phyloP scores from a whole-genome alignment of 2,888 invertebrate genomes.

The Nipponacmea schrenckii region DNA sequence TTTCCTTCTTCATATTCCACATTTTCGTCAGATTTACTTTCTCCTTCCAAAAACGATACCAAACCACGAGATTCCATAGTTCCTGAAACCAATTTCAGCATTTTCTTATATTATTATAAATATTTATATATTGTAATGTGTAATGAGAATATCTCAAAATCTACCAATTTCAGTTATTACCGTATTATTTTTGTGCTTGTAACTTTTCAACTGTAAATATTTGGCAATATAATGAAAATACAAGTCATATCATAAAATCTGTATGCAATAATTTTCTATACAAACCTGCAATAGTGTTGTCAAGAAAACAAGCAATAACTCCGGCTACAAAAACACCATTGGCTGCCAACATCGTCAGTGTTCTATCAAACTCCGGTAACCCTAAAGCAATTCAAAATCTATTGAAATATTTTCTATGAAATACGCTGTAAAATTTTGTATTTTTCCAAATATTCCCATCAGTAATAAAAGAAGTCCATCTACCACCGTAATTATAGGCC shows the following conservation, averaged over 20 bases:
- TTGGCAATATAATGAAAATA: no score
- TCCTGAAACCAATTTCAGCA: constrained; percentile 20
- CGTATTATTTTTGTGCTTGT: not conserved
- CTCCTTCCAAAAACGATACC: constrained; percentile 13
- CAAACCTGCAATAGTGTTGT: constrained; percentile 61
- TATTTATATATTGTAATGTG: not conserved
- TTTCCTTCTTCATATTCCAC: constrained; percentile 22
- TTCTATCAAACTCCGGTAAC: constrained; percentile 34
- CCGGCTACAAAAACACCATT: constrained; percentile 64
- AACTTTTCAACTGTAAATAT: no score
- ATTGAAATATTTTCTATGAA: no score
- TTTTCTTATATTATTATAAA: no score
- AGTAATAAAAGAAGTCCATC: no score
- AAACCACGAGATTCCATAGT: constrained; percentile 32
- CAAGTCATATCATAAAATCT: no score
- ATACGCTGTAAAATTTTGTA: no score
- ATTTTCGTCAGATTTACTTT: constrained; percentile 1
- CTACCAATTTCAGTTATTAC: not conserved
- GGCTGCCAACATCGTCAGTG: constrained; percentile 42
- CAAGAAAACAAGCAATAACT: constrained; percentile 63
- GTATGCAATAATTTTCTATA: no score
- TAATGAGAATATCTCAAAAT: constrained; percentile 11
- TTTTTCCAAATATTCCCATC: no score
- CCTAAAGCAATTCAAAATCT: no score
- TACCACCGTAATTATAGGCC: no score